Conservation (phyloP, 2,888 invertebrate genomes). For the Phyllotreta cruciferae region DNA sequence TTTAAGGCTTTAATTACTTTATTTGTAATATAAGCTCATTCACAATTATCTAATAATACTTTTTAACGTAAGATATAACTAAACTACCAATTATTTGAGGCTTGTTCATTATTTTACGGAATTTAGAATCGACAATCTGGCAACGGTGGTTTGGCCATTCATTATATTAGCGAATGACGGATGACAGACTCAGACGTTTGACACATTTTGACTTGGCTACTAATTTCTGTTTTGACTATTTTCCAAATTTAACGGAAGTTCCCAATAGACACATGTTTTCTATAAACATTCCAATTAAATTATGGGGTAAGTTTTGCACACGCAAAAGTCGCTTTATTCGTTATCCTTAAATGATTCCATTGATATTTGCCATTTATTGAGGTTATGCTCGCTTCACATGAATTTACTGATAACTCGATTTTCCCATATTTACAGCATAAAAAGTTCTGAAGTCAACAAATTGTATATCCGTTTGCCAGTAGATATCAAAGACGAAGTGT, state of each 20-base stretch:
- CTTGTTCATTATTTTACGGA: too few relatives aligned
- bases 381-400: conserved; percentile 24
- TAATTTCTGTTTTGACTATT: not conserved
- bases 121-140: too few relatives aligned
- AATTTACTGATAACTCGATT: too few relatives aligned
- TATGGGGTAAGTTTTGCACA: conserved; percentile 32
- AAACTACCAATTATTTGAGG: too few relatives aligned
- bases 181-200: not conserved
- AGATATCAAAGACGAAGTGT: conserved; percentile 50
- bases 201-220: too few relatives aligned
- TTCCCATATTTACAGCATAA: conserved; percentile 38
- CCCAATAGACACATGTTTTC: conserved; percentile 29
- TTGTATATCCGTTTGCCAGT: conserved; percentile 53
- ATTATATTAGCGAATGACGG: not conserved
- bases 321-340: not conserved
- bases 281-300: conserved; percentile 22
- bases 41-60: too few relatives aligned
- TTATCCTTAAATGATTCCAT: not conserved
- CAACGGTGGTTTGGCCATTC: too few relatives aligned
- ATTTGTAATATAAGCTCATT: too few relatives aligned
- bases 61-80: too few relatives aligned
- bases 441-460: conserved; percentile 41
- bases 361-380: conserved; percentile 4
- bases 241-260: conserved; percentile 11
- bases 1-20: too few relatives aligned